These are phyloP conservation scores for Tachina grossa DNA, from an alignment of 2,888 invertebrate species.

Conservation along the genomic window DNA sequence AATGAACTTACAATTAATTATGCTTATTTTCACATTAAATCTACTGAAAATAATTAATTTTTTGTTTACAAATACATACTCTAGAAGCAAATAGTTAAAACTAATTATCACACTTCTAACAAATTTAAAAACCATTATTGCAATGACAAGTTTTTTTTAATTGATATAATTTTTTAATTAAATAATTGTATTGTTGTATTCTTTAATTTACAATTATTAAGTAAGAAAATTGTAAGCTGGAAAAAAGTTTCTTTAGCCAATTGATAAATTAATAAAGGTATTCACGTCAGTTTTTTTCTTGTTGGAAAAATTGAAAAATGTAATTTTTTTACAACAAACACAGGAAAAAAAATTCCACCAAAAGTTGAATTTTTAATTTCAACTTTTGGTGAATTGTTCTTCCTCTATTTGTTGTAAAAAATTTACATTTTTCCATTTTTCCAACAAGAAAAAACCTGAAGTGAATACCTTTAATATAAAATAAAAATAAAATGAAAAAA, in stretches of 20 bases:
- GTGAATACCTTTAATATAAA: too few relatives aligned
- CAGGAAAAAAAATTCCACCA: too few relatives aligned
- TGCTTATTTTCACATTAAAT: slow-evolving; percentile 31
- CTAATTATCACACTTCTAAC: slow-evolving; percentile 48
- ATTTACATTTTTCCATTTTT: too few relatives aligned
- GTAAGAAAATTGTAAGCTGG: background rate
- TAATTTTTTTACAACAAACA: too few relatives aligned
- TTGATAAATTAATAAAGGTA: background rate
- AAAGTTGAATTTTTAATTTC: too few relatives aligned
- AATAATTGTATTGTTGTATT: background rate
- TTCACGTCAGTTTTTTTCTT: too few relatives aligned
- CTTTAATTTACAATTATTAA: background rate
- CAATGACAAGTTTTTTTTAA: slow-evolving; percentile 30
- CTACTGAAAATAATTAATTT: slow-evolving; percentile 22
- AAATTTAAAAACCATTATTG: slow-evolving; percentile 43
- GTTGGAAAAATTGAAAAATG: too few relatives aligned
- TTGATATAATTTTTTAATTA: slow-evolving; percentile 5
- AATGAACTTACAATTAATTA: slow-evolving; percentile 19
- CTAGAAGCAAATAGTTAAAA: slow-evolving; percentile 19
- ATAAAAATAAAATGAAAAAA: background rate
- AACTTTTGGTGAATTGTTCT: too few relatives aligned
- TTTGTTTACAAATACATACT: slow-evolving; percentile 6
- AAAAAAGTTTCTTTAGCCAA: background rate
- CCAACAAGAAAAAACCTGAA: too few relatives aligned
- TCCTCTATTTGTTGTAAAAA: too few relatives aligned